Evolutionary conservation across 2,888 invertebrate genomes (phyloP).

Genomic region (Rhopalosiphum nymphaeae): DNA sequence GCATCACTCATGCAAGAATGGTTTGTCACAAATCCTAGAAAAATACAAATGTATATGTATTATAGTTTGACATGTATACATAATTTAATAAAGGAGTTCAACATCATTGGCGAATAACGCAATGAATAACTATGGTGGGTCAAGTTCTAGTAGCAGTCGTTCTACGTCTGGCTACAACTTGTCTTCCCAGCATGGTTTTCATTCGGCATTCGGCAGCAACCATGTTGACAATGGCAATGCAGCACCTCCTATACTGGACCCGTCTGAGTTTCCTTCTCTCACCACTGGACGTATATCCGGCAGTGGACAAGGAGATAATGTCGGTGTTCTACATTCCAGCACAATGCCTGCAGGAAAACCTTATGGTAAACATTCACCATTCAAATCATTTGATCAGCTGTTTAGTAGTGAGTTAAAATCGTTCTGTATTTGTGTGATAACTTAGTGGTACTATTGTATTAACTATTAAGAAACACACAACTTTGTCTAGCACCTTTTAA

Average conservation of each 20-base stretch:
- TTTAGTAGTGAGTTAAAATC: slow-evolving; percentile 64
- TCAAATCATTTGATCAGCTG: slow-evolving; percentile 67
- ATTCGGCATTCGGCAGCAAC: slow-evolving; percentile 81
- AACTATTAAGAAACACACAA: neutral
- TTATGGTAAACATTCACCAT: slow-evolving; percentile 78
- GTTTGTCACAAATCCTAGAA: slow-evolving; percentile 65
- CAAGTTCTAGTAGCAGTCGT: slow-evolving; percentile 69
- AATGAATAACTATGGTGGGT: slow-evolving; percentile 74
- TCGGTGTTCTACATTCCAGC: slow-evolving; percentile 71
- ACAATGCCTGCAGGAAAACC: slow-evolving; percentile 86
- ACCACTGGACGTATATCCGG: slow-evolving; percentile 81
- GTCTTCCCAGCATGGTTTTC: slow-evolving; percentile 75
- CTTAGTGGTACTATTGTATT: slow-evolving; percentile 35
- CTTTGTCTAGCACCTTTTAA: neutral
- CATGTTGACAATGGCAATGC: slow-evolving; percentile 77
- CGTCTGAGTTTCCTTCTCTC: slow-evolving; percentile 92
- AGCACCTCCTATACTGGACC: slow-evolving; percentile 88
- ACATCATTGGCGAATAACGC: slow-evolving; percentile 77
- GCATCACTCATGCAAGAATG: slow-evolving; percentile 71
- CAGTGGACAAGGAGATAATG: slow-evolving; percentile 59
- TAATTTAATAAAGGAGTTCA: slow-evolving; percentile 72
- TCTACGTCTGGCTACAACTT: slow-evolving; percentile 69
- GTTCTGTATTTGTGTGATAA: slow-evolving; percentile 54
- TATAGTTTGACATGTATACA: slow-evolving; percentile 69
- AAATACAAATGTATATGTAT: slow-evolving; percentile 31